A percentile compares a stretch with the other conserved stretches of the same genome.
These are phyloP conservation scores for Pherbina coryleti DNA, from an alignment of 2,888 invertebrate species.

Conservation along the genomic window DNA sequence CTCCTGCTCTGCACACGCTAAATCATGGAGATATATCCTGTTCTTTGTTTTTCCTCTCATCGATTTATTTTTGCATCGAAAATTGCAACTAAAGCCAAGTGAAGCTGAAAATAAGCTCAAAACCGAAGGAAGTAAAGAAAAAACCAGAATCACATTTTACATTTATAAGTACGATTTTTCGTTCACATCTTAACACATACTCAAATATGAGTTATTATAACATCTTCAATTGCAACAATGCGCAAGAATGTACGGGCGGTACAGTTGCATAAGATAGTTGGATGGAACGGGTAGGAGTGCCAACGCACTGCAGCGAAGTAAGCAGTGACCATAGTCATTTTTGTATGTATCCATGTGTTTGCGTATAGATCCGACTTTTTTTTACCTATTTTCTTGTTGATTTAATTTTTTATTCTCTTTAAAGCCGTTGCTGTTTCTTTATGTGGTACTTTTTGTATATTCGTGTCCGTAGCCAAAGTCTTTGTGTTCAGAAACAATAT, in stretches of 20 bases:
- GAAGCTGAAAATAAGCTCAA: background rate
- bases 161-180: conserved; percentile 51
- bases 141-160: conserved; percentile 29
- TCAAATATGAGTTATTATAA: conserved; percentile 51
- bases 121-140: background rate
- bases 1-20: background rate
- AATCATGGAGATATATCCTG: background rate
- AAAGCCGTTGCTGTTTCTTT: background rate
- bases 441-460: background rate
- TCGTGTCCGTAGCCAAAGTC: background rate
- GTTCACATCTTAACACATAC: conserved; percentile 56
- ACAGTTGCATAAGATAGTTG: background rate
- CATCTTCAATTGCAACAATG: conserved; percentile 47
- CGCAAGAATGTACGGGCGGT: background rate
- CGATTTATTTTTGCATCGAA: background rate
- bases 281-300: background rate
- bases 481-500: background rate
- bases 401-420: background rate
- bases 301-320: background rate
- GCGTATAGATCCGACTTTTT: background rate
- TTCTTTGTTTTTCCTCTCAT: background rate
- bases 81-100: background rate
- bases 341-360: background rate
- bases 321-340: background rate
- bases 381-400: background rate